Percentiles rank a stretch among this genome's conserved stretches.
Conservation (phyloP, 2,888 invertebrate species). For the Nezara viridula region DNA sequence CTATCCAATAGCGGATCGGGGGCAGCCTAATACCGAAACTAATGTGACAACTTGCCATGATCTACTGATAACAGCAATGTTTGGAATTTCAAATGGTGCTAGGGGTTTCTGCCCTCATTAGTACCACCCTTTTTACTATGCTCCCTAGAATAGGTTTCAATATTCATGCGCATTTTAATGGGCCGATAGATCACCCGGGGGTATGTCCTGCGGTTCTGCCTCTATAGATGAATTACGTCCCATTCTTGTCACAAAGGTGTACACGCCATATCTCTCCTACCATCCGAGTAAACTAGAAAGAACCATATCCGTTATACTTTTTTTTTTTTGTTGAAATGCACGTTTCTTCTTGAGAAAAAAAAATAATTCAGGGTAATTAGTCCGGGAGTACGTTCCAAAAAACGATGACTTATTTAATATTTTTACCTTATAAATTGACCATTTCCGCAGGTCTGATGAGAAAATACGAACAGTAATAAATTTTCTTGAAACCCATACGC, state of each 20-base stretch:
- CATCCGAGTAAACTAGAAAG: not conserved
- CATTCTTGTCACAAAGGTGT: not conserved
- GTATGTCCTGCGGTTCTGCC: slow-evolving; percentile 14
- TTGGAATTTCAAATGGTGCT: slow-evolving; percentile 64
- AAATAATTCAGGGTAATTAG: too few relatives aligned
- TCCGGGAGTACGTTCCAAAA: too few relatives aligned
- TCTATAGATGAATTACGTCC: not conserved
- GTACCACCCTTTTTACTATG: slow-evolving; percentile 60
- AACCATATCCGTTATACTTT: not conserved
- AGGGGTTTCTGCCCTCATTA: slow-evolving; percentile 58
- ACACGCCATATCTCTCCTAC: not conserved
- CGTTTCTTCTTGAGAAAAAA: too few relatives aligned
- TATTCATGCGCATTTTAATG: slow-evolving; percentile 65
- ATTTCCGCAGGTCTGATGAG: too few relatives aligned
- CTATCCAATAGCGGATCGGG: slow-evolving; percentile 32
- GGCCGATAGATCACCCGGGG: slow-evolving; percentile 64
- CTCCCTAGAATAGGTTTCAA: slow-evolving; percentile 63
- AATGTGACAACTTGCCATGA: slow-evolving; percentile 57
- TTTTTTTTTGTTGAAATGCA: too few relatives aligned
- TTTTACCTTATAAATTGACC: too few relatives aligned
- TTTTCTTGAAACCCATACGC: too few relatives aligned
- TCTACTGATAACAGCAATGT: slow-evolving; percentile 61
- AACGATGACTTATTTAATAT: too few relatives aligned
- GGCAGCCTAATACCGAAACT: slow-evolving; percentile 55
- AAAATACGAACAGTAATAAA: too few relatives aligned